These are phyloP conservation scores for Caenorhabditis wallacei DNA, from an alignment of 2,888 invertebrate species.

Conservation along the genomic window DNA sequence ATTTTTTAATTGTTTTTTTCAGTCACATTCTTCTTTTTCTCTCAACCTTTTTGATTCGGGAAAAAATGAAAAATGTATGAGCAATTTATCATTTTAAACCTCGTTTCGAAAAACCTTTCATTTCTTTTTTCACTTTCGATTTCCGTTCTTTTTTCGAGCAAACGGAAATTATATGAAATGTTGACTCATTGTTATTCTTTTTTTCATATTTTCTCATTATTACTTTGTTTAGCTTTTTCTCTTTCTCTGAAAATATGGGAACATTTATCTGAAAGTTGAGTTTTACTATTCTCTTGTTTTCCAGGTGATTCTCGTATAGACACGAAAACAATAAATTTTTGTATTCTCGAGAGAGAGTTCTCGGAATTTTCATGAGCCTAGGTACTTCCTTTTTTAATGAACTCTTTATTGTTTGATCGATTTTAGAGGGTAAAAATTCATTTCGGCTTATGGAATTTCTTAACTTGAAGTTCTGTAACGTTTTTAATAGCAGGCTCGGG, in stretches of 20 bases:
- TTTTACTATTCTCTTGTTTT: not conserved
- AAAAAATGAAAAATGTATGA: constrained; percentile 35
- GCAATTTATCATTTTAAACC: constrained; percentile 12
- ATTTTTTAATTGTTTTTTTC: constrained; percentile 3
- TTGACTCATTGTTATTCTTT: constrained; percentile 14
- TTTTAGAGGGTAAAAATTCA: no score
- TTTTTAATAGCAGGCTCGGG: no score
- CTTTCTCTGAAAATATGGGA: not conserved
- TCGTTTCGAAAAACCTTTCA: not conserved
- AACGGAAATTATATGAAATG: constrained; percentile 24
- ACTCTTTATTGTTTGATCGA: no score
- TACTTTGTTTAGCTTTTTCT: not conserved
- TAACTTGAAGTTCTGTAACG: no score
- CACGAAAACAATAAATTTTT: no score
- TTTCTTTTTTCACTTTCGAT: constrained; percentile 4
- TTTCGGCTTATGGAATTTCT: no score
- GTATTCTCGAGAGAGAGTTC: no score
- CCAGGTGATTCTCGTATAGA: no score
- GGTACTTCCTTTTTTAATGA: no score
- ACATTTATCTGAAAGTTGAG: not conserved
- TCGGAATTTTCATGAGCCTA: no score
- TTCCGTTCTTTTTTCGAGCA: constrained; percentile 2
- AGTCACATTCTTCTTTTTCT: not conserved
- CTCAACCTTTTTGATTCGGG: not conserved
- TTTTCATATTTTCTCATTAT: not conserved